Conservation (phyloP, 2,888 invertebrate genomes). For the Aproaerema taeniolella region DNA sequence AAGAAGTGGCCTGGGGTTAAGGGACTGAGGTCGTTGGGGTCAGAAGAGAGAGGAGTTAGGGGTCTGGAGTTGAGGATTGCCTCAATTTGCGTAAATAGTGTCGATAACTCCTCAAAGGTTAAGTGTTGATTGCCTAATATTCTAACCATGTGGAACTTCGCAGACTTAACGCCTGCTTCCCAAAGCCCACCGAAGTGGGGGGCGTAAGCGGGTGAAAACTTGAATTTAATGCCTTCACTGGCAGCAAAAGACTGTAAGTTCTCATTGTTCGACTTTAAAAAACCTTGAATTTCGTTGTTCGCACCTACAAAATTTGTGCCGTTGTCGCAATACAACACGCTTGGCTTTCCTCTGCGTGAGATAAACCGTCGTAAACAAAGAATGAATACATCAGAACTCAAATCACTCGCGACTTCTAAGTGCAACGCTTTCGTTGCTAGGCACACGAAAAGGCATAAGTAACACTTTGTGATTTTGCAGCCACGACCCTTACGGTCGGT, state of each 20-base stretch:
- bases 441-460: no score
- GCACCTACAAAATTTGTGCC: not conserved
- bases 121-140: not conserved
- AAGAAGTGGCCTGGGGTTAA: not conserved
- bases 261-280: not conserved
- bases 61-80: not conserved
- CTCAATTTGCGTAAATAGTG: not conserved
- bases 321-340: not conserved
- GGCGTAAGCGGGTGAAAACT: not conserved
- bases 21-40: not conserved
- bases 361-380: no score
- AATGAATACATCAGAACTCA: no score
- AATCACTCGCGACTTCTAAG: no score
- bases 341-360: not conserved
- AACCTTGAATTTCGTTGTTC: not conserved
- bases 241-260: not conserved
- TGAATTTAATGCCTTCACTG: not conserved
- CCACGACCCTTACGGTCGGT: no score
- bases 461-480: no score
- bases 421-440: no score
- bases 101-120: not conserved
- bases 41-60: not conserved
- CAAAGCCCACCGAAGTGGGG: not conserved
- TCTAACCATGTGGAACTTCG: not conserved
- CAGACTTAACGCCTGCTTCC: not conserved